A percentile compares a stretch with the other conserved stretches of the same genome.
These are phyloP conservation scores for Lytechinus variegatus DNA, from an alignment of 35 echinoderm and acorn worm species.

Conservation along the genomic window DNA sequence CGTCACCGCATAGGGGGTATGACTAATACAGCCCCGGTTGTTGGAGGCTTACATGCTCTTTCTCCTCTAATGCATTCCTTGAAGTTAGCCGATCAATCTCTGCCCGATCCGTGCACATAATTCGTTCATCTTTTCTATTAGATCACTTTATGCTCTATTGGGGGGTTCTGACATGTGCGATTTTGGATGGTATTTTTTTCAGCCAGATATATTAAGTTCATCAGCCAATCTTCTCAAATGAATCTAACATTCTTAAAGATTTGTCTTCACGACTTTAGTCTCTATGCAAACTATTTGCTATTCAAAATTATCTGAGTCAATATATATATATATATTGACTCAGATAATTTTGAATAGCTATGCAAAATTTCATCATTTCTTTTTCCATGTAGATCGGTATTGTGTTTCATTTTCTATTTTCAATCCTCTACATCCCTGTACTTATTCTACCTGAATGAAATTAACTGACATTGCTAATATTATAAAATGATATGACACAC, in stretches of 20 bases:
- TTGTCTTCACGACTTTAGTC: no score
- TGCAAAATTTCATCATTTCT: not conserved
- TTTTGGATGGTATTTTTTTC: not conserved
- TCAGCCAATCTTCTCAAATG: not conserved
- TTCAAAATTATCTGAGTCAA: no score
- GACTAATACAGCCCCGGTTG: not conserved
- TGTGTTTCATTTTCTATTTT: not conserved
- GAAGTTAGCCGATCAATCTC: not conserved
- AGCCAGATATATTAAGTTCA: not conserved
- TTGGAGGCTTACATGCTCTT: not conserved
- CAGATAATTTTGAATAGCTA: no score
- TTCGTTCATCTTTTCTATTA: not conserved
- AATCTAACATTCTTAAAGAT: not conserved
- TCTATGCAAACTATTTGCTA: no score
- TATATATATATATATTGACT: no score
- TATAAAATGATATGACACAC: no score
- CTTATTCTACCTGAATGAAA: no score
- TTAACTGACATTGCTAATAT: no score
- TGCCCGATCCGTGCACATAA: not conserved
- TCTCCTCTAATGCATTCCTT: not conserved
- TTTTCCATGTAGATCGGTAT: not conserved
- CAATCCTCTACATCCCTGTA: no score
- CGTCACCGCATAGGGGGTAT: not conserved
- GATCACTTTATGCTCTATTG: not conserved
- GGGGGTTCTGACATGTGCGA: not conserved